These are phyloP conservation scores for Drosophila teissieri DNA, from an alignment of 1,140 invertebrate species.

Conservation along the genomic window DNA sequence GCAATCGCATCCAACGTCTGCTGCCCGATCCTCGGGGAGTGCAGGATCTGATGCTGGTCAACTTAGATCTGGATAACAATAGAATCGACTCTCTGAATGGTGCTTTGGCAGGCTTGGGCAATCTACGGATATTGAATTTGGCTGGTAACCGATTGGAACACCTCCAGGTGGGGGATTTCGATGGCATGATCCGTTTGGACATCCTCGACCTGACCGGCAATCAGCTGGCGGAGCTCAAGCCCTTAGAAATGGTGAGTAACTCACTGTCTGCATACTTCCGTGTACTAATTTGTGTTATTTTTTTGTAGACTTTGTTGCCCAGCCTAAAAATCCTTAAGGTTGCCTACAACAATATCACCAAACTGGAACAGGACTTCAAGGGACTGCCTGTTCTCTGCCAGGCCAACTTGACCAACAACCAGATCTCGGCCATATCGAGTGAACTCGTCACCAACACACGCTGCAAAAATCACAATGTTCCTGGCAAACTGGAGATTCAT, in stretches of 20 bases:
- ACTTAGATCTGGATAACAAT: constrained; percentile 90
- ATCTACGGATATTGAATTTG: constrained; percentile 89
- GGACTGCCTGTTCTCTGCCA: constrained; percentile 91
- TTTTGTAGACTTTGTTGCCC: constrained; percentile 89
- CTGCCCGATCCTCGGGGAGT: constrained; percentile 90
- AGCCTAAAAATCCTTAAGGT: constrained; percentile 90
- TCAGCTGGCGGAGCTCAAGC: constrained; percentile 89
- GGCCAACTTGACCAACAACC: constrained; percentile 91
- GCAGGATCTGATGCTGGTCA: constrained; percentile 89
- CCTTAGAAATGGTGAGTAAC: constrained; percentile 90
- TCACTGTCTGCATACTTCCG: not conserved
- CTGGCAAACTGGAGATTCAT: constrained; percentile 90
- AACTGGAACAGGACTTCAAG: constrained; percentile 91
- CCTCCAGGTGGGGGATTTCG: constrained; percentile 90
- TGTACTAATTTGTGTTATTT: not conserved
- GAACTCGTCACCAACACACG: constrained; percentile 91
- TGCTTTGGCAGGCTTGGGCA: constrained; percentile 89
- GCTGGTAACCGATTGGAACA: constrained; percentile 90
- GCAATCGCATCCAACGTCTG: constrained; percentile 89
- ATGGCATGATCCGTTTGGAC: constrained; percentile 89
- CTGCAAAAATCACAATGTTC: constrained; percentile 90
- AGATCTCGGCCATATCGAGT: constrained; percentile 88
- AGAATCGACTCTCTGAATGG: constrained; percentile 89
- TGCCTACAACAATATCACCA: constrained; percentile 89
- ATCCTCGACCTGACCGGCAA: constrained; percentile 91